These are phyloP conservation scores for Druon quercuslanigerum DNA, from an alignment of 1,140 invertebrate genomes.

Conservation along the genomic window DNA sequence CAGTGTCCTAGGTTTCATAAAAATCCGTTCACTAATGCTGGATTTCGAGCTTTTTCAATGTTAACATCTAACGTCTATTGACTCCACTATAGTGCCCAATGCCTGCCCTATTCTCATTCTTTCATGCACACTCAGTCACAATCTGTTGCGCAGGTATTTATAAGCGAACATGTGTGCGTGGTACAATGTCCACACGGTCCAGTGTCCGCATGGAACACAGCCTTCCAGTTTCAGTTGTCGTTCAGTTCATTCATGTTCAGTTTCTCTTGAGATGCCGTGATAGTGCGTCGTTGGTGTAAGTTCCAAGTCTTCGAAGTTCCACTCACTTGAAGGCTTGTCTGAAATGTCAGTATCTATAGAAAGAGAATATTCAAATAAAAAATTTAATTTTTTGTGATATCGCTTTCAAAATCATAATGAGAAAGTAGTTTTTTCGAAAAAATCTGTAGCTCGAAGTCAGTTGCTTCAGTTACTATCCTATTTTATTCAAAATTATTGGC, in stretches of 20 bases:
- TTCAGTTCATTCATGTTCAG: background rate
- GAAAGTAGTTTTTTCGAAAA: background rate
- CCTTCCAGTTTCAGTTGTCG: background rate
- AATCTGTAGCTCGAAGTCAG: conserved; percentile 47
- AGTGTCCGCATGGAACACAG: too few species aligned
- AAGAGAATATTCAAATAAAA: background rate
- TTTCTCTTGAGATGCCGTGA: background rate
- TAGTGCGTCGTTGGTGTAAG: too few species aligned
- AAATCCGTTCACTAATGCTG: too few species aligned
- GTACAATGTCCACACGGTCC: too few species aligned
- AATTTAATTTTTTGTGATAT: background rate
- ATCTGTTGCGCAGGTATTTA: too few species aligned
- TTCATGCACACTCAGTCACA: too few species aligned
- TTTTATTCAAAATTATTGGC: background rate
- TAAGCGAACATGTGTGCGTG: too few species aligned
- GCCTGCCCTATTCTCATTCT: too few species aligned
- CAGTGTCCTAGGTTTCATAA: too few species aligned
- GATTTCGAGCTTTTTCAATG: too few species aligned
- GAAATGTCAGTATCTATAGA: background rate
- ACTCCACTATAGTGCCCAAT: too few species aligned
- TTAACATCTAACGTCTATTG: too few species aligned
- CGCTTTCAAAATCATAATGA: background rate
- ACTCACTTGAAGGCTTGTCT: background rate
- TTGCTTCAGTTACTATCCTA: conserved; percentile 52
- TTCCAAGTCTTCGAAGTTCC: background rate